phyloP scores from a whole-genome alignment of 2,888 invertebrate genomes.

The Acholoe squamosa region DNA sequence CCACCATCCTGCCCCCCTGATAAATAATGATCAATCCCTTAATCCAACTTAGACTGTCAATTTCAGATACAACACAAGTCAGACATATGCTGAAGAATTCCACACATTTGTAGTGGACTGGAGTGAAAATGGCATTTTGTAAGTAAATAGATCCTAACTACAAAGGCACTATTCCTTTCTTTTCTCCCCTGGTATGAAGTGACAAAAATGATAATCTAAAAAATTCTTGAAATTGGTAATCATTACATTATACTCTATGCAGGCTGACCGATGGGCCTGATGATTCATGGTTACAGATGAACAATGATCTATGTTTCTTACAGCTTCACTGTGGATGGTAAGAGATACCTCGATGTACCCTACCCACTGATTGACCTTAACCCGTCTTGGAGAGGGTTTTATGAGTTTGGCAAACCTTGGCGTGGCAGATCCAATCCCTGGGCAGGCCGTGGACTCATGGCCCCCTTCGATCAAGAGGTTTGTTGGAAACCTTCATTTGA shows the following conservation, averaged over 20 bases:
- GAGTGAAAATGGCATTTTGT: slow-evolving; percentile 12
- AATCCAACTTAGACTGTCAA: neutral
- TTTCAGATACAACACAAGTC: slow-evolving; percentile 36
- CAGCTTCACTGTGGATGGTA: slow-evolving; percentile 78
- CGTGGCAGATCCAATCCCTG: slow-evolving; percentile 35
- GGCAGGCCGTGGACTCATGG: slow-evolving; percentile 1
- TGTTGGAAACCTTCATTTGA: too few species aligned
- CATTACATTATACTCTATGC: too few species aligned
- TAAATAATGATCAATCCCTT: too few species aligned
- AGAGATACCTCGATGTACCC: slow-evolving; percentile 73
- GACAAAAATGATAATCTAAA: too few species aligned
- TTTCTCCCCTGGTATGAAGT: too few species aligned
- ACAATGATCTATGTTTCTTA: neutral
- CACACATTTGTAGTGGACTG: slow-evolving; percentile 38
- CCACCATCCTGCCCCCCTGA: too few species aligned
- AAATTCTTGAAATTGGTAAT: too few species aligned
- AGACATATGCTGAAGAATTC: slow-evolving; percentile 28
- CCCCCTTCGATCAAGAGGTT: slow-evolving; percentile 48
- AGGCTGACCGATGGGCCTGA: too few species aligned
- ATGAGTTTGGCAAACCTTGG: slow-evolving; percentile 86
- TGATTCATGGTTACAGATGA: too few species aligned
- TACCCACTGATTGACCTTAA: slow-evolving; percentile 66
- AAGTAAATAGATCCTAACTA: neutral
- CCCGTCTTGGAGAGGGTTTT: slow-evolving; percentile 85
- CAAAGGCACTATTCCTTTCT: too few species aligned